These are phyloP conservation scores for Amia ocellicauda DNA, from an alignment of 2,113 vertebrate genomes.

Conservation along the genomic window DNA sequence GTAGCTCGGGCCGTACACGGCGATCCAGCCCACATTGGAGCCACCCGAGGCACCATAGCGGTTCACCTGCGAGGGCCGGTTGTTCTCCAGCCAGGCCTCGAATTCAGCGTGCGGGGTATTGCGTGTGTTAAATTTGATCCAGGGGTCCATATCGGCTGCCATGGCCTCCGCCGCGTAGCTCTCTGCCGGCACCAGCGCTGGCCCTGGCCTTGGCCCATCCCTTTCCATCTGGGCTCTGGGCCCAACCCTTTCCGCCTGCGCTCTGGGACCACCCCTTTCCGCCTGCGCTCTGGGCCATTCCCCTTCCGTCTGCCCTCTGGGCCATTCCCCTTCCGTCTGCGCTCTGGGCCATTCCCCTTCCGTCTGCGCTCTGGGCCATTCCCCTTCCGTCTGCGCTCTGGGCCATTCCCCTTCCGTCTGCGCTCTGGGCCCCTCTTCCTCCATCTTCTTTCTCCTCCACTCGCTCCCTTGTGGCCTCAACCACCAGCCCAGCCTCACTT, in stretches of 20 bases:
- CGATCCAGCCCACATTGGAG: constrained; percentile 77
- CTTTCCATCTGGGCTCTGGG: constrained; percentile 22
- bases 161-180: constrained; percentile 77
- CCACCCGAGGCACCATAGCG: constrained; percentile 63
- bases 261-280: neutral
- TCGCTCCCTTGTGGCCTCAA: neutral
- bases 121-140: constrained; percentile 79
- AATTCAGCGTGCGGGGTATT: constrained; percentile 72
- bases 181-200: constrained; percentile 52
- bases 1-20: constrained; percentile 61
- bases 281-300: no score
- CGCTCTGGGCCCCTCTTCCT: constrained; percentile 31
- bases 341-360: no score
- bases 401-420: no score
- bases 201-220: neutral
- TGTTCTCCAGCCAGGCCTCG: constrained; percentile 77
- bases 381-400: no score
- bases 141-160: constrained; percentile 87
- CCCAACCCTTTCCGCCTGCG: constrained; percentile 15
- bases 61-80: constrained; percentile 75
- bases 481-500: neutral
- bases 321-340: no score
- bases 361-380: constrained; percentile 16
- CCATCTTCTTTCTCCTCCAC: neutral
- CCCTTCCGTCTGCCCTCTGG: no score